Percentiles rank a stretch among this genome's conserved stretches.
These are phyloP conservation scores for Lanius ludovicianus DNA, from an alignment of 2,113 vertebrate genomes.

Conservation along the genomic window DNA sequence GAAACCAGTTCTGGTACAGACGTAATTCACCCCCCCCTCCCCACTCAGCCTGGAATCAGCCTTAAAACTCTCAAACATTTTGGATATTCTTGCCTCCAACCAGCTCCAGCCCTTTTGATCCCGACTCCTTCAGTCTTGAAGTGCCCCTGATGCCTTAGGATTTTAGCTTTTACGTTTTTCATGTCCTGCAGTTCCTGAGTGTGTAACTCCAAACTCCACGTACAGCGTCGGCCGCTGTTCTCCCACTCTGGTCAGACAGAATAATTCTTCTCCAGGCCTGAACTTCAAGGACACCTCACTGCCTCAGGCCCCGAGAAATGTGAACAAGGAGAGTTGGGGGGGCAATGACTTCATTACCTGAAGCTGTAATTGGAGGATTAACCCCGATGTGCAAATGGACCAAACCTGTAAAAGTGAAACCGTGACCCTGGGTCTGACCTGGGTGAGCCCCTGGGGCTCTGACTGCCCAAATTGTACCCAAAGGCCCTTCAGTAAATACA, in stretches of 20 bases:
- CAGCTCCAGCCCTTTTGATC: neutral
- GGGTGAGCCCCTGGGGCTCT: neutral
- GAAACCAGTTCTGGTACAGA: neutral
- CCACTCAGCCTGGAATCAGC: neutral
- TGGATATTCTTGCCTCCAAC: neutral
- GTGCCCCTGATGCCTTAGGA: neutral
- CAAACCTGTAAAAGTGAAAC: neutral
- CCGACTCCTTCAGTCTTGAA: fast-evolving
- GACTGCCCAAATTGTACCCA: neutral
- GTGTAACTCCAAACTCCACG: neutral
- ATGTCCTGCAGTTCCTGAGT: neutral
- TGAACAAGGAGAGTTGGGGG: neutral
- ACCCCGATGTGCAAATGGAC: neutral
- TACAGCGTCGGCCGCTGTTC: neutral
- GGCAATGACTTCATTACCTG: neutral
- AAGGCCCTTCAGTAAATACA: neutral
- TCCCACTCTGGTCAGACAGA: neutral
- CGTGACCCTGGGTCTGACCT: no score
- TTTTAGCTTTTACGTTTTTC: neutral
- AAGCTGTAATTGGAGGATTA: neutral
- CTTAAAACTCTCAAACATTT: neutral
- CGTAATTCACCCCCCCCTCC: neutral
- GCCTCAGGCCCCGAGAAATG: neutral
- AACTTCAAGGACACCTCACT: neutral
- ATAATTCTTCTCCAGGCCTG: neutral